These are phyloP conservation scores for Danio rerio DNA, from an alignment of 2,113 vertebrate species.

Conservation along the genomic window GRCz12tu NC_133198.1:3782001-3782500, in stretches of 20 bases:
- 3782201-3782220: neutral
- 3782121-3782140: too few relatives aligned
- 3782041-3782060: too few relatives aligned
- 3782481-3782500: slow-evolving; percentile 51
- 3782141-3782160: too few relatives aligned
- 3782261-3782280: neutral
- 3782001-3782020: too few relatives aligned
- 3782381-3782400: slow-evolving; percentile 74
- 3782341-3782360: neutral
- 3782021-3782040: too few relatives aligned
- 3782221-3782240: slow-evolving; percentile 10
- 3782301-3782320: neutral
- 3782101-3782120: too few relatives aligned
- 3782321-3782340: neutral
- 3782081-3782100: too few relatives aligned
- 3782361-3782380: neutral
- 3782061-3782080: too few relatives aligned
- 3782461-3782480: slow-evolving; percentile 69
- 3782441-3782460: slow-evolving; percentile 66
- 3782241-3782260: neutral
- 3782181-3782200: too few relatives aligned
- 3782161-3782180: too few relatives aligned
- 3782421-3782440: slow-evolving; percentile 73
- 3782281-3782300: neutral
- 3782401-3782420: slow-evolving; percentile 76